Evolutionary conservation across 1,140 invertebrate genomes (phyloP), one percentile per base, ranked within the genome.

Genomic region (Panagrolaimus sp.): DNA sequence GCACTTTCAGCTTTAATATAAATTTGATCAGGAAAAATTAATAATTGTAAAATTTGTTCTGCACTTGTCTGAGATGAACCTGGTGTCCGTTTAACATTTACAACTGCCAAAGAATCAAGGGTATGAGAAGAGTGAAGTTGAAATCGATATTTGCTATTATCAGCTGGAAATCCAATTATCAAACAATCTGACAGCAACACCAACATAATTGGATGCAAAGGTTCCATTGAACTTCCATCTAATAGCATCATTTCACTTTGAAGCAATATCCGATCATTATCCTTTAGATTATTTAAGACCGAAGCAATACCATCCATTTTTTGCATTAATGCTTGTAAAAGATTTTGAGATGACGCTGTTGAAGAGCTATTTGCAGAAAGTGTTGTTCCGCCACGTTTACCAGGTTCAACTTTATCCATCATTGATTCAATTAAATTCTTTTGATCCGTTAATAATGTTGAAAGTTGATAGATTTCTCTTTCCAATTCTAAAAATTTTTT

Each of bases 391-490:
- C 74, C 90, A 46, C 28, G 43, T 26, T 58, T 47, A 0, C n/a
- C 46, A 7, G 14, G 21, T 9, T n/a, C 79, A 72, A 70, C 7
- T n/a, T n/a, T 21, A 21, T 28, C 83, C 84, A 91, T 88, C 79
- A 98, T 86, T 38, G 89, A 88, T 68, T 89, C 89, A 52, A 97
- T 87, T 43, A 95, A 85, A 47, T 88, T 88, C 78, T 92, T 89
- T 84, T 98, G 94, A 80, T 98, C 94, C 32, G 91, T 91, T n/a
- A 98, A 84, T 72, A 96, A 88, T 82, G 96, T 92, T 15, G 93
- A 96, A 15, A 98, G 85, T 82, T 98, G 94, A 84, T 97, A 97
- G 93, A 98, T 98, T 87, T 98, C 96, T 74, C 92, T 91, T 86
- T 98, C 95, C 70, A 98, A 86, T 87, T 96, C 90, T 91, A 76